Percentiles rank a stretch among this genome's conserved stretches.
These are phyloP conservation scores for Xenopus laevis DNA, from an alignment of 2,113 vertebrate species.

Conservation along the genomic window DNA sequence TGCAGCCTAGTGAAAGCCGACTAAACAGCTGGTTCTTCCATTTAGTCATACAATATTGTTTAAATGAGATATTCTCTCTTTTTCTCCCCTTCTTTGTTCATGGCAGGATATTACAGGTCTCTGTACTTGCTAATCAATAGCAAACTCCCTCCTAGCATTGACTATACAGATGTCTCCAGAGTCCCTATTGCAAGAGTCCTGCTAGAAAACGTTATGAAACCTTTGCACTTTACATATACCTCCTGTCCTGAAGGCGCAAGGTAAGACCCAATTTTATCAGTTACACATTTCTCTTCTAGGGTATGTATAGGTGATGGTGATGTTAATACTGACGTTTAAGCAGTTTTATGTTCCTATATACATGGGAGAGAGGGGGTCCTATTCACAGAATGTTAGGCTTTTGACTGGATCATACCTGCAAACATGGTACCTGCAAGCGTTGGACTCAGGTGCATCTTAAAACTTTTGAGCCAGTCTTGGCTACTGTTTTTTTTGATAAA, in stretches of 20 bases:
- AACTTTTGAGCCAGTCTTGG: too few relatives aligned
- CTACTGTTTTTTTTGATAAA: too few relatives aligned
- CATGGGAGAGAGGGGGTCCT: too few relatives aligned
- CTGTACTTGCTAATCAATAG: conserved; percentile 91
- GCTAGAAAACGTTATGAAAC: conserved; percentile 92
- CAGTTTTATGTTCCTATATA: too few relatives aligned
- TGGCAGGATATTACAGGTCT: conserved; percentile 87
- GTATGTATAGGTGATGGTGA: too few relatives aligned
- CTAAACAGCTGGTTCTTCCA: neutral
- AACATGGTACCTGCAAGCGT: too few relatives aligned
- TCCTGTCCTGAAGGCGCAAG: conserved; percentile 89
- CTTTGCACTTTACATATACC: conserved; percentile 96
- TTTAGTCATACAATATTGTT: neutral
- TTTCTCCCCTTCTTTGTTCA: neutral
- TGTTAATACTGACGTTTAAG: too few relatives aligned
- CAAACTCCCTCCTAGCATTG: conserved; percentile 91
- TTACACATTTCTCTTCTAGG: too few relatives aligned
- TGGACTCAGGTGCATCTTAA: too few relatives aligned
- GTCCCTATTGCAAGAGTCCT: conserved; percentile 89
- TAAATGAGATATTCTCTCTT: neutral
- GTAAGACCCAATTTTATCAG: conserved; percentile 57
- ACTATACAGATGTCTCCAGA: conserved; percentile 84
- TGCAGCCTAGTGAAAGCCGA: neutral
- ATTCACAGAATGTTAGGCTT: too few relatives aligned
- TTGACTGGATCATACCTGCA: too few relatives aligned